Evolutionary conservation across 2,888 invertebrate genomes (phyloP).

Genomic region (Drosophila mettleri): DNA sequence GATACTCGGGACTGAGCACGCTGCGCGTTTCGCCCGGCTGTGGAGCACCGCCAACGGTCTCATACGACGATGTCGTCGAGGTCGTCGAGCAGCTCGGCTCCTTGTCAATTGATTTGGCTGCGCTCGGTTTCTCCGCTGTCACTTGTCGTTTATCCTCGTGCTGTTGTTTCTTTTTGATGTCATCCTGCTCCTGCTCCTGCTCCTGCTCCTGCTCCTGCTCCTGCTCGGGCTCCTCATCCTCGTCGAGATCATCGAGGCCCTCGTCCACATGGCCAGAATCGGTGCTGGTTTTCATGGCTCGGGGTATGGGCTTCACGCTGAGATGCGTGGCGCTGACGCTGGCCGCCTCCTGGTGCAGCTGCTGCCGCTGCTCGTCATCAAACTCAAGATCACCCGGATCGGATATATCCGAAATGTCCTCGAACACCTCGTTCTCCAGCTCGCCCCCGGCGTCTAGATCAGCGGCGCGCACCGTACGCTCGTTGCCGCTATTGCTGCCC

Average conservation of each 20-base stretch:
- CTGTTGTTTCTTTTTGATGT: slow-evolving; percentile 1
- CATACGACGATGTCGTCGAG: slow-evolving; percentile 84
- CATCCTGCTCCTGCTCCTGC: slow-evolving; percentile 46
- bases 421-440: slow-evolving; percentile 86
- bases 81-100: slow-evolving; percentile 81
- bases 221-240: slow-evolving; percentile 49
- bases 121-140: slow-evolving; percentile 20
- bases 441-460: slow-evolving; percentile 86
- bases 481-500: slow-evolving; percentile 88
- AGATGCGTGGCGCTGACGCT: slow-evolving; percentile 47
- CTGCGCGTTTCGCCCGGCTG: slow-evolving; percentile 67
- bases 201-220: slow-evolving; percentile 23
- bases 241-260: slow-evolving; percentile 83
- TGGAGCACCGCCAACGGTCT: slow-evolving; percentile 83
- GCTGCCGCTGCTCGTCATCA: slow-evolving; percentile 71
- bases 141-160: slow-evolving; percentile 2
- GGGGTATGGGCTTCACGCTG: slow-evolving; percentile 80
- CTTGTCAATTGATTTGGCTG: slow-evolving; percentile 30
- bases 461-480: slow-evolving; percentile 85
- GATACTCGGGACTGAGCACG: slow-evolving; percentile 81
- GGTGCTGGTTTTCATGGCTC: slow-evolving; percentile 84
- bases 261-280: slow-evolving; percentile 85
- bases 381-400: slow-evolving; percentile 85
- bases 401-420: slow-evolving; percentile 86
- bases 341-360: slow-evolving; percentile 18